These are phyloP conservation scores for Datnioides undecimradiatus DNA, from an alignment of 2,113 vertebrate genomes.

Conservation along the genomic window DNA sequence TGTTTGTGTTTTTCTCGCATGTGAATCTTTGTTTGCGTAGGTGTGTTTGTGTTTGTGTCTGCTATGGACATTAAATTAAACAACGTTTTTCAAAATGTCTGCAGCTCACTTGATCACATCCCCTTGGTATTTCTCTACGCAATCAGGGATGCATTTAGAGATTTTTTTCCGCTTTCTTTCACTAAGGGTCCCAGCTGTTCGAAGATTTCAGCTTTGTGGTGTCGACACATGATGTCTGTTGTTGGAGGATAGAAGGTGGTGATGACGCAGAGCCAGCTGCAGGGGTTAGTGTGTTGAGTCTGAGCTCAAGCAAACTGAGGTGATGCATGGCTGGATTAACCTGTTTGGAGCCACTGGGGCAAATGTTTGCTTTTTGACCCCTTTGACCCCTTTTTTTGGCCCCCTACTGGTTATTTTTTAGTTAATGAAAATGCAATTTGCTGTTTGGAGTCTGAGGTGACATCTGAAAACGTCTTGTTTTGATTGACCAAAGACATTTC, in stretches of 20 bases:
- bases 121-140: neutral
- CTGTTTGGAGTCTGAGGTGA: neutral
- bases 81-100: neutral
- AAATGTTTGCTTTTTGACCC: neutral
- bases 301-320: neutral
- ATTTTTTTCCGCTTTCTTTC: slow-evolving; percentile 25
- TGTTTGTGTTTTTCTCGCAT: slow-evolving; percentile 3
- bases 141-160: neutral
- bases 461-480: too few relatives aligned
- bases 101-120: neutral
- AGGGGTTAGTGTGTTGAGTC: slow-evolving; percentile 31
- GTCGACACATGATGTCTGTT: slow-evolving; percentile 28
- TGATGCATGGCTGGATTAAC: slow-evolving; percentile 11
- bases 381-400: neutral
- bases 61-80: neutral
- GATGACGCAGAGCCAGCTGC: slow-evolving; percentile 55
- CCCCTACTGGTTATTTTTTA: too few relatives aligned
- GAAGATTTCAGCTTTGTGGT: slow-evolving; percentile 34
- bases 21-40: slow-evolving; percentile 6
- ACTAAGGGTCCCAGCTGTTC: slow-evolving; percentile 48
- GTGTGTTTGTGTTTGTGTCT: neutral
- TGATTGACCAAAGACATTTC: too few relatives aligned
- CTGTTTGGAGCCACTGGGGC: neutral
- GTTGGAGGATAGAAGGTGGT: slow-evolving; percentile 29
- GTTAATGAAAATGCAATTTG: too few relatives aligned